phyloP scores from a whole-genome alignment of 2,113 vertebrate genomes.

The Tautogolabrus adspersus region DNA sequence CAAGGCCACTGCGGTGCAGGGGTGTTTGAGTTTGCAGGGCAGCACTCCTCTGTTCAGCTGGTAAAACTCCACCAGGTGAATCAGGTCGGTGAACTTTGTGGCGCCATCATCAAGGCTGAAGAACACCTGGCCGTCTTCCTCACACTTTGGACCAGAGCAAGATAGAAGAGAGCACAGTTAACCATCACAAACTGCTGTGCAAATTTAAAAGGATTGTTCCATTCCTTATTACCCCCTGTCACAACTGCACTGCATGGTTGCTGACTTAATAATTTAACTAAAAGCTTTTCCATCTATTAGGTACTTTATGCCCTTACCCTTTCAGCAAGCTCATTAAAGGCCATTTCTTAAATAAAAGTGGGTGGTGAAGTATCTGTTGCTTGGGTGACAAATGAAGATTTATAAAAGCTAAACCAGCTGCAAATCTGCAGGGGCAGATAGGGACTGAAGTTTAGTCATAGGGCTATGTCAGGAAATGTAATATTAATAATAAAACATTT shows the following conservation, averaged over 20 bases:
- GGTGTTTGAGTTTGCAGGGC: conserved; percentile 98
- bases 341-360: neutral
- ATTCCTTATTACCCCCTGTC: neutral
- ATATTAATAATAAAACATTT: neutral
- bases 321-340: neutral
- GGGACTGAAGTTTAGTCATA: neutral
- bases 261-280: no score
- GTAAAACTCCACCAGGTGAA: conserved; percentile 99
- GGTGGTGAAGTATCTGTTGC: neutral
- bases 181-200: neutral
- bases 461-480: neutral
- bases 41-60: conserved; percentile 98
- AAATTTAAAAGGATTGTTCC: neutral
- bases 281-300: neutral
- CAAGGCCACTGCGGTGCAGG: conserved; percentile 98
- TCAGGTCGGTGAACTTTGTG: conserved; percentile 98
- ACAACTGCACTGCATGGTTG: neutral
- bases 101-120: conserved; percentile 97
- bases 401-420: neutral
- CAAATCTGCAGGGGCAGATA: neutral
- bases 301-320: neutral
- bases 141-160: conserved; percentile 82
- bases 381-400: neutral
- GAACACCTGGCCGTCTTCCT: conserved; percentile 96
- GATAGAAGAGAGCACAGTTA: conserved; percentile 24